These are phyloP conservation scores for Philaethria dido DNA, from an alignment of 2,888 invertebrate genomes.

Conservation along the genomic window DNA sequence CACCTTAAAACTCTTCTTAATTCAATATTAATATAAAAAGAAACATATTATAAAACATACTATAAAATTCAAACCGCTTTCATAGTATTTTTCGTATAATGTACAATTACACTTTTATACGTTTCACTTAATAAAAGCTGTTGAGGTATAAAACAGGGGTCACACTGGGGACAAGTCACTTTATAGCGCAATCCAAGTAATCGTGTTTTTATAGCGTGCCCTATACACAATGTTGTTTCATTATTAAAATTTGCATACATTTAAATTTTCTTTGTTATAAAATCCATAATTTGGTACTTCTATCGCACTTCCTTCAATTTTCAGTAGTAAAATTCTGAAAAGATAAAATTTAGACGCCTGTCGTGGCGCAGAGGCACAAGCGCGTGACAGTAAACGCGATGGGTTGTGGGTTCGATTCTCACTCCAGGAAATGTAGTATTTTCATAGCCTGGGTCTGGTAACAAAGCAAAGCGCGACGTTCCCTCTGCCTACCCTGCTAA, in stretches of 20 bases:
- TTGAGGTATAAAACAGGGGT: constrained; percentile 45
- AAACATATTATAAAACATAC: not conserved
- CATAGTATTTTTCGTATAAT: not conserved
- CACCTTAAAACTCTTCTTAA: not conserved
- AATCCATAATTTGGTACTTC: not conserved
- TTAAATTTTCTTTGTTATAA: constrained; percentile 8
- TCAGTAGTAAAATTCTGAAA: too few relatives aligned
- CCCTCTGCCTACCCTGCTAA: too few relatives aligned
- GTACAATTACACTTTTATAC: constrained; percentile 14
- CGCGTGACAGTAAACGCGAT: too few relatives aligned
- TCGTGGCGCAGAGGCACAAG: too few relatives aligned
- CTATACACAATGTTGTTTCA: constrained; percentile 40
- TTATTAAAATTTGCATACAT: constrained; percentile 33
- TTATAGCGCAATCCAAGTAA: constrained; percentile 49
- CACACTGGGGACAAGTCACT: constrained; percentile 39
- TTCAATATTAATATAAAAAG: not conserved
- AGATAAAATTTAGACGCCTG: too few relatives aligned
- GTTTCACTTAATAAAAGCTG: constrained; percentile 36
- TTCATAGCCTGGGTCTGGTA: too few relatives aligned
- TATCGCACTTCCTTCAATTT: not conserved
- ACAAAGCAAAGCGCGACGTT: too few relatives aligned
- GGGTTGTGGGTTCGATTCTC: too few relatives aligned
- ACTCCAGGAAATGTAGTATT: too few relatives aligned
- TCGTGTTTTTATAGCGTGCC: constrained; percentile 45
- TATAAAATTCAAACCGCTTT: not conserved